Conservation (phyloP, 2,888 invertebrate species). For the Bellardia bayeri region DNA sequence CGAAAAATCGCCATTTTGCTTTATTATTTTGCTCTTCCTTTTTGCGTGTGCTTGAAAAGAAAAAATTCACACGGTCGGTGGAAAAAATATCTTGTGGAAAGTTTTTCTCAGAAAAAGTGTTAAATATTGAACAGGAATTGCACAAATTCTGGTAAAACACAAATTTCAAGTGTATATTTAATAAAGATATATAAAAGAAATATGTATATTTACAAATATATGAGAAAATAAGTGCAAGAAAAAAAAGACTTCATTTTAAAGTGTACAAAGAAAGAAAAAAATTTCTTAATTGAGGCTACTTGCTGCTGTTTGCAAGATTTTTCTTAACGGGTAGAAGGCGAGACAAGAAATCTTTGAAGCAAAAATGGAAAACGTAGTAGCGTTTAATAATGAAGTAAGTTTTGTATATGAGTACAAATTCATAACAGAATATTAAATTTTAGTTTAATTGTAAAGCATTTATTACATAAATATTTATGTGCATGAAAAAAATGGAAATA, state of each 20-base stretch:
- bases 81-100: conserved; percentile 65
- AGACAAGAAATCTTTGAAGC: conserved; percentile 37
- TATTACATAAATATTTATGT: conserved; percentile 67
- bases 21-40: conserved; percentile 74
- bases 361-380: conserved; percentile 83
- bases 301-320: conserved; percentile 57
- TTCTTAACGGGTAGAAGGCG: conserved; percentile 36
- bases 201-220: conserved; percentile 46
- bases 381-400: conserved; percentile 84
- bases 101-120: conserved; percentile 51
- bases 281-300: conserved; percentile 56
- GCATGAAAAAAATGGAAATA: neutral
- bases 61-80: conserved; percentile 73
- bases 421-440: neutral
- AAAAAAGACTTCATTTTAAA: conserved; percentile 46
- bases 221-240: conserved; percentile 52
- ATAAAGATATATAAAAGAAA: conserved; percentile 43
- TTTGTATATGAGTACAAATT: neutral
- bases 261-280: conserved; percentile 47
- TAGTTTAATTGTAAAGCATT: neutral
- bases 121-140: conserved; percentile 42
- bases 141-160: conserved; percentile 10
- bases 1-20: conserved; percentile 79
- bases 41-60: conserved; percentile 66
- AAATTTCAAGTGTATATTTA: conserved; percentile 31